Conservation (phyloP, 1,140 invertebrate species). For the Cotesia typhae region DNA sequence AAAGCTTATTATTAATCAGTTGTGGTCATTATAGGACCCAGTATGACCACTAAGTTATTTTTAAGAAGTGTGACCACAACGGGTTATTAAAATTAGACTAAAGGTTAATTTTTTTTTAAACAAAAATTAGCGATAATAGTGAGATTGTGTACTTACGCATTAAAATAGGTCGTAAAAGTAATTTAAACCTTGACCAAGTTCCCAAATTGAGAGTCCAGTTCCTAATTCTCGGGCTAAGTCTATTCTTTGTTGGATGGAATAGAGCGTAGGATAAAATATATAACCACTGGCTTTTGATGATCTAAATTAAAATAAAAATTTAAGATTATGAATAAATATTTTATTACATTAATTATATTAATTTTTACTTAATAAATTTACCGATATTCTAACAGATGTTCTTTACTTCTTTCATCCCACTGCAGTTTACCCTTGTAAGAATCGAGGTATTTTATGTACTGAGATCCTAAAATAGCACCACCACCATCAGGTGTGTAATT, state of each 20-base stretch:
- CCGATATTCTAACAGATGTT: conserved; percentile 89
- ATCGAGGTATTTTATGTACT: conserved; percentile 78
- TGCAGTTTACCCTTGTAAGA: conserved; percentile 76
- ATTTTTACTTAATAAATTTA: conserved; percentile 62
- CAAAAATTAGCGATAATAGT: background rate
- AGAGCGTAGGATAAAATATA: conserved; percentile 89
- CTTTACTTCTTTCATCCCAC: conserved; percentile 81
- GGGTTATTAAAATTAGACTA: background rate
- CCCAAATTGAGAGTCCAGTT: conserved; percentile 92
- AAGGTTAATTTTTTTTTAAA: conserved; percentile 8
- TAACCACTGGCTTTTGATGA: conserved; percentile 73
- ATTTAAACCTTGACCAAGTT: conserved; percentile 92
- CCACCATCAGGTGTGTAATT: conserved; percentile 82
- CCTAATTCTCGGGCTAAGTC: conserved; percentile 81
- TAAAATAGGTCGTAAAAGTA: conserved; percentile 94
- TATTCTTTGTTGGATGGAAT: conserved; percentile 83
- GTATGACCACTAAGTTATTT: too few species aligned
- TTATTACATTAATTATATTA: background rate
- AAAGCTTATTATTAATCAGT: too few species aligned
- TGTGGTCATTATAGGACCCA: too few species aligned
- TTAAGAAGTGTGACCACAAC: too few species aligned
- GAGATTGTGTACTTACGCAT: conserved; percentile 7
- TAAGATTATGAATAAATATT: conserved; percentile 21
- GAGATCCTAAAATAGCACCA: conserved; percentile 79
- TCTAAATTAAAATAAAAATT: conserved; percentile 61